Evolutionary conservation across 2,888 invertebrate genomes (phyloP).

Genomic region (Ornithoptera priamus): DNA sequence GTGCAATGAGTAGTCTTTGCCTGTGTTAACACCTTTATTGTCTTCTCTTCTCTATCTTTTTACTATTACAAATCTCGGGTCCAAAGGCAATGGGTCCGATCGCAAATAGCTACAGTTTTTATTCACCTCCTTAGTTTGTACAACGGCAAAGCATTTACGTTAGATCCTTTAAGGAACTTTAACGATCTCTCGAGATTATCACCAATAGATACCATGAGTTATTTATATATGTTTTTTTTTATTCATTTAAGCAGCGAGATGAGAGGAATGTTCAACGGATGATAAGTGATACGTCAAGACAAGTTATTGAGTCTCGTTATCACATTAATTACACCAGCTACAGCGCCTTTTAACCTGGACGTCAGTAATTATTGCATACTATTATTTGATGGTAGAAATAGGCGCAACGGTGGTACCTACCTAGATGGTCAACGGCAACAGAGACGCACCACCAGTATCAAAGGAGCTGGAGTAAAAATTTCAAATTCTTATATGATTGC

Average conservation of each 20-base stretch:
- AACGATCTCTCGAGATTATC: not conserved
- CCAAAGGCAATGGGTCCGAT: slow-evolving; percentile 5
- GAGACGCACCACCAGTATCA: too few relatives aligned
- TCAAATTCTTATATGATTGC: too few relatives aligned
- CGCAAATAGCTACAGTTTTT: slow-evolving; percentile 8
- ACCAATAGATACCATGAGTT: not conserved
- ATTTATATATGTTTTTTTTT: not conserved
- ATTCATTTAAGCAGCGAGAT: too few relatives aligned
- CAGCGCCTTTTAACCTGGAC: too few relatives aligned
- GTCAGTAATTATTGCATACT: too few relatives aligned
- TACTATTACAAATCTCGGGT: slow-evolving; percentile 10
- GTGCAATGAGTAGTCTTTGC: slow-evolving; percentile 4
- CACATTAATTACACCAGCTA: too few relatives aligned
- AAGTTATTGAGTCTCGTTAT: too few relatives aligned
- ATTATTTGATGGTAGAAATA: too few relatives aligned
- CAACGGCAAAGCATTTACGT: slow-evolving; percentile 12
- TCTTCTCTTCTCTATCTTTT: slow-evolving; percentile 7
- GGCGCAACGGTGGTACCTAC: too few relatives aligned
- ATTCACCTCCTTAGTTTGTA: slow-evolving; percentile 8
- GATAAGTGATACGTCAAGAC: not conserved
- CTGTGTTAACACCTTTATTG: slow-evolving; percentile 5
- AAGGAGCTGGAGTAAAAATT: too few relatives aligned
- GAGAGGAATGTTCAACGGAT: not conserved
- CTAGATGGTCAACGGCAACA: too few relatives aligned
- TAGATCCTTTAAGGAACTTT: slow-evolving; percentile 23